These are phyloP conservation scores for Hydrochoerus hydrochaeris DNA, from an alignment of 2,113 vertebrate species.

Conservation along the genomic window DNA sequence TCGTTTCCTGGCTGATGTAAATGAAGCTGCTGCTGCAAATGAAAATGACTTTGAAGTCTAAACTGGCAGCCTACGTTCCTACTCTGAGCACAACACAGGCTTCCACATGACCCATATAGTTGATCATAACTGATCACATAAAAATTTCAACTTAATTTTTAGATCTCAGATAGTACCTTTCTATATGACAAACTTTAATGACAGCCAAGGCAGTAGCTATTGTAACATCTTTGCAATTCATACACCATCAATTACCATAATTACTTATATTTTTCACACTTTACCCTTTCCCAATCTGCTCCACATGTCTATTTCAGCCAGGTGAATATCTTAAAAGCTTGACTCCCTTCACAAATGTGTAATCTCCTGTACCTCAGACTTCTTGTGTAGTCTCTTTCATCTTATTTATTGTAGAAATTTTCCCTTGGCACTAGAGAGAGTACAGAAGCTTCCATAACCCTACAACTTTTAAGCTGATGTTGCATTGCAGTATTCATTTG, in stretches of 20 bases:
- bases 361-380: not conserved
- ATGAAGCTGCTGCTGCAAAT: not conserved
- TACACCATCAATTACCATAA: not conserved
- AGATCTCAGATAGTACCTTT: not conserved
- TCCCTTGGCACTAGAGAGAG: not conserved
- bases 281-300: not conserved
- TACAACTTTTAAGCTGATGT: not conserved
- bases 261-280: not conserved
- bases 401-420: not conserved
- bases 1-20: not conserved
- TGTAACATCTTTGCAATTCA: not conserved
- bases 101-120: not conserved
- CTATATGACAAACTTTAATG: not conserved
- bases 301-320: not conserved
- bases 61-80: not conserved
- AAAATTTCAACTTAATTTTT: slow-evolving; percentile 44
- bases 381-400: not conserved
- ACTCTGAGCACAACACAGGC: not conserved
- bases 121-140: not conserved
- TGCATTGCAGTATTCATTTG: not conserved
- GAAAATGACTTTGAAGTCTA: not conserved
- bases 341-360: slow-evolving; percentile 24
- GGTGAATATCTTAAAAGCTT: not conserved
- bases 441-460: not conserved
- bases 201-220: not conserved